phyloP scores from a whole-genome alignment of 2,113 vertebrate genomes.

The Brachirus orientalis region DNA sequence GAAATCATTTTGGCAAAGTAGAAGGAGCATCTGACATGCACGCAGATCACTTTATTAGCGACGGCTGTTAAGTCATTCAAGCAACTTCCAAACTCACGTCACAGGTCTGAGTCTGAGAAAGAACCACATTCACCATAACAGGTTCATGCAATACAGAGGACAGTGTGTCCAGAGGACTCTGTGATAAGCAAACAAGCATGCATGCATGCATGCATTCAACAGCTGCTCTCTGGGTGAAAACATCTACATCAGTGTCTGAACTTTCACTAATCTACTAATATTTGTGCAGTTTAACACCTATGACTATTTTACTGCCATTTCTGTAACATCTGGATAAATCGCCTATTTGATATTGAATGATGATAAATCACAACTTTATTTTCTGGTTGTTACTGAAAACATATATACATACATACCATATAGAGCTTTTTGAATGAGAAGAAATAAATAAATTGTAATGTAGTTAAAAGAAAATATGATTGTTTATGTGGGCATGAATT shows the following conservation, averaged over 20 bases:
- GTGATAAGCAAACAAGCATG: neutral
- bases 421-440: no score
- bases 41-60: neutral
- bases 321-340: no score
- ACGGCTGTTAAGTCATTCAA: constrained; percentile 3
- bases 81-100: neutral
- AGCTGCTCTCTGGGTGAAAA: constrained; percentile 5
- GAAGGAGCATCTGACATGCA: constrained; percentile 1
- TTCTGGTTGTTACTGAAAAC: no score
- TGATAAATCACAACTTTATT: no score
- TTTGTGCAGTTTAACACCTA: neutral
- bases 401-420: no score
- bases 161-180: neutral
- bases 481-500: no score
- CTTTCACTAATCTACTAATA: neutral
- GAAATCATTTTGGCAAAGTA: constrained; percentile 4
- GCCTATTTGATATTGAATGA: no score
- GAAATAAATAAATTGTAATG: no score
- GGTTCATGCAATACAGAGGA: constrained; percentile 1
- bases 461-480: no score
- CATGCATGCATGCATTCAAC: constrained; percentile 8
- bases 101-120: no score
- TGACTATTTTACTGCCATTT: no score
- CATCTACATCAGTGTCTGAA: neutral
- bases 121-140: neutral